Conservation (phyloP, 1,140 invertebrate species). For the Hermetia illucens region DNA sequence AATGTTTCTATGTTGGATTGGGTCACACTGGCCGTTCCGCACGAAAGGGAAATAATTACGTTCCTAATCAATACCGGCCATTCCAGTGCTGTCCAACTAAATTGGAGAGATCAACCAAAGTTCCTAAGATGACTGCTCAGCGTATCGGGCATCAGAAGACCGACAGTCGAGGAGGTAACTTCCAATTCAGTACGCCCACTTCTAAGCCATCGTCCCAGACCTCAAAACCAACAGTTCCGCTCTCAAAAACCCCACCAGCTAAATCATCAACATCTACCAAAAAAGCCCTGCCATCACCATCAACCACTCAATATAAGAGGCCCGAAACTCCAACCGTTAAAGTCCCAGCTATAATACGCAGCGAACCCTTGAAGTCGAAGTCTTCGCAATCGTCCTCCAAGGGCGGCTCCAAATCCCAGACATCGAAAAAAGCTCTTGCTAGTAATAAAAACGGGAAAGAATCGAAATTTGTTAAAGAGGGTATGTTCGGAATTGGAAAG, state of each 20-base stretch:
- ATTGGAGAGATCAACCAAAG: constrained; percentile 39
- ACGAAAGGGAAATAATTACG: constrained; percentile 52
- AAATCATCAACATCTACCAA: constrained; percentile 3
- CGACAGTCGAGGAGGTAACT: constrained; percentile 11
- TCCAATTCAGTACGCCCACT: neutral
- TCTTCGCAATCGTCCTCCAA: too few species aligned
- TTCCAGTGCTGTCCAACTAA: constrained; percentile 82
- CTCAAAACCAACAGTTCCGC: neutral
- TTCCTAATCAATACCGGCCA: constrained; percentile 67
- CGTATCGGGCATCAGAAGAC: constrained; percentile 22
- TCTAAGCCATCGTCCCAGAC: neutral
- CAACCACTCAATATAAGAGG: neutral
- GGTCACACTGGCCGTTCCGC: constrained; percentile 36
- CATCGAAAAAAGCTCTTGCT: constrained; percentile 5
- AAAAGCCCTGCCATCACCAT: constrained; percentile 3
- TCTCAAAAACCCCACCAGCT: neutral
- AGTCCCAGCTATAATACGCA: constrained; percentile 8
- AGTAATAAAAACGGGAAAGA: constrained; percentile 11
- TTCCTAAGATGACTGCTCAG: constrained; percentile 31
- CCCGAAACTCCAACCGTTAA: constrained; percentile 10
- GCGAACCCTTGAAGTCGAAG: too few species aligned
- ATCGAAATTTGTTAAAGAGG: constrained; percentile 41
- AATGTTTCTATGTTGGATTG: constrained; percentile 89
- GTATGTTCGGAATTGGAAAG: constrained; percentile 69
- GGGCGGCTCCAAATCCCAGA: too few species aligned